A percentile compares a stretch with the other conserved stretches of the same genome.
These are phyloP conservation scores for Melieria crassipennis DNA, from an alignment of 2,888 invertebrate species.

Conservation along the genomic window DNA sequence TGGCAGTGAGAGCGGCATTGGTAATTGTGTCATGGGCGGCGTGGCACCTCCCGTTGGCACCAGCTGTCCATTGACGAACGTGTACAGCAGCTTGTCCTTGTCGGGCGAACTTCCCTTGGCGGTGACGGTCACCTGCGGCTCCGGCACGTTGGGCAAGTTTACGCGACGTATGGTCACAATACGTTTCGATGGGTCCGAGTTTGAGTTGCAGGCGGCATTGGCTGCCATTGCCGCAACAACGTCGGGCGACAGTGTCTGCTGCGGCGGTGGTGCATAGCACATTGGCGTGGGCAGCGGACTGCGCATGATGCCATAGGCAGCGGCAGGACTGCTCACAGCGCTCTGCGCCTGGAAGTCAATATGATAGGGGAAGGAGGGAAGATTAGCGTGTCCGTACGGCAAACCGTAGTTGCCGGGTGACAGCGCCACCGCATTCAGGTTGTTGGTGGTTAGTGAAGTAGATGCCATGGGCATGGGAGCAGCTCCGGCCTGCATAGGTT, in stretches of 20 bases:
- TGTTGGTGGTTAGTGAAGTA: conserved; percentile 11
- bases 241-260: conserved; percentile 52
- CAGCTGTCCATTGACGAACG: conserved; percentile 73
- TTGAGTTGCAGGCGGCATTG: conserved; percentile 47
- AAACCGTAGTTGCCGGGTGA: conserved; percentile 45
- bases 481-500: neutral
- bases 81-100: conserved; percentile 78
- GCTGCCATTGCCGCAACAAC: conserved; percentile 58
- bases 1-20: conserved; percentile 35
- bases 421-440: conserved; percentile 38
- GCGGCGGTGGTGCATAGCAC: conserved; percentile 61
- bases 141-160: conserved; percentile 72
- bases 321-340: conserved; percentile 20
- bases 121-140: conserved; percentile 81
- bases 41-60: conserved; percentile 50
- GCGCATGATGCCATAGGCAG: conserved; percentile 49
- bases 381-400: conserved; percentile 44
- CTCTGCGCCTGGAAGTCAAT: conserved; percentile 40
- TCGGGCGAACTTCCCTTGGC: conserved; percentile 78
- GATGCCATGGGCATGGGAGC: neutral
- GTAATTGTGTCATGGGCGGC: conserved; percentile 34
- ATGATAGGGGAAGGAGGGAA: conserved; percentile 45
- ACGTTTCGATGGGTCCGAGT: conserved; percentile 63
- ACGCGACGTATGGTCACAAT: conserved; percentile 80
- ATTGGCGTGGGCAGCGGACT: conserved; percentile 52